Conservation (phyloP, 2,113 vertebrate genomes). For the Prietella phreatophila region DNA sequence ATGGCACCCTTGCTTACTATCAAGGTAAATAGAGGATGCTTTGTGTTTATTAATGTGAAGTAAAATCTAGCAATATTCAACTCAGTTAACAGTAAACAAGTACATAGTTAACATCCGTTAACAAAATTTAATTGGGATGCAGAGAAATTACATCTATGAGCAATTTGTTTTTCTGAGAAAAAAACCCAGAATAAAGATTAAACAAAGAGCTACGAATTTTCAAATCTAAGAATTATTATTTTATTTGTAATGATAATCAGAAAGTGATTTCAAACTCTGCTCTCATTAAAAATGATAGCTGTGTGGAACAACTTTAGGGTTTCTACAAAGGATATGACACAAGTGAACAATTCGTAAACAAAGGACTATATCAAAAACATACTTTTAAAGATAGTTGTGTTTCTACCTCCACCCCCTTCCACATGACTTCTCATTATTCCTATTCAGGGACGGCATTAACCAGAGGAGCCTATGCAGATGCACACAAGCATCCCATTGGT, state of each 20-base stretch:
- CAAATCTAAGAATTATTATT: neutral
- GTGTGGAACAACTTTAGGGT: accelerated
- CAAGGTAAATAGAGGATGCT: neutral
- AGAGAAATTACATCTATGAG: neutral
- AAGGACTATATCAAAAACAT: neutral
- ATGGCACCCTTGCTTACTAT: neutral
- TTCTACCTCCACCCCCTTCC: neutral
- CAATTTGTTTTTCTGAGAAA: neutral
- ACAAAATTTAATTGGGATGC: neutral
- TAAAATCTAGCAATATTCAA: neutral
- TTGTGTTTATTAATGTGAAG: neutral
- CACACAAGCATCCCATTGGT: neutral
- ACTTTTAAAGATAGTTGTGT: neutral
- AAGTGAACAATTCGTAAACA: neutral
- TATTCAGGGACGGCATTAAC: neutral
- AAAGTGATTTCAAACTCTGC: neutral
- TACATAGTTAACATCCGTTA: too few relatives aligned
- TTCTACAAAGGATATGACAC: neutral
- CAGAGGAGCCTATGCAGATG: neutral
- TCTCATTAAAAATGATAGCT: neutral
- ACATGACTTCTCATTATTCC: neutral
- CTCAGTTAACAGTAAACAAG: neutral
- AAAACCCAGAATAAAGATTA: neutral
- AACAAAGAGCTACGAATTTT: neutral
- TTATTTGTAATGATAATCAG: neutral